phyloP scores from a whole-genome alignment of 2,113 vertebrate species.

The Ascaphus truei region DNA sequence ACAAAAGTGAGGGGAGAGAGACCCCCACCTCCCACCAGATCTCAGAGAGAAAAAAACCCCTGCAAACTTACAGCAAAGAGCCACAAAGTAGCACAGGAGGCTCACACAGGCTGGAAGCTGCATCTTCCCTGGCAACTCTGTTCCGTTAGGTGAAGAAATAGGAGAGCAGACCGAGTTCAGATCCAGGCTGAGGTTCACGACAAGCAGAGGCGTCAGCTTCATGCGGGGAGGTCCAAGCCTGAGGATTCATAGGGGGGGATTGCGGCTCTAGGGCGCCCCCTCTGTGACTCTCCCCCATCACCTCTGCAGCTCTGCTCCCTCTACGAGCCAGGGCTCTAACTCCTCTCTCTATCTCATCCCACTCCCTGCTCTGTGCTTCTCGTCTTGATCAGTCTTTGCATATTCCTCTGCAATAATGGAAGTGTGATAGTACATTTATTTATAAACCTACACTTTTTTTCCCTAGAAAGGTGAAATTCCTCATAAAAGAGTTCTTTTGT shows the following conservation, averaged over 20 bases:
- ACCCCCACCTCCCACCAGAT: not conserved
- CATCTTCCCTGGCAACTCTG: slow-evolving; percentile 9
- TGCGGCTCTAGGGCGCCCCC: slow-evolving; percentile 1
- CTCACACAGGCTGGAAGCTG: slow-evolving; percentile 4
- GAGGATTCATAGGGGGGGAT: not conserved
- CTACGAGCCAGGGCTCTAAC: no score
- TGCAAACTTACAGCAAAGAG: slow-evolving; percentile 50
- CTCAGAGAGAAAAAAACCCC: not conserved
- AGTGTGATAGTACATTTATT: not conserved
- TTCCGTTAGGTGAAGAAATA: not conserved
- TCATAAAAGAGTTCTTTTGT: no score
- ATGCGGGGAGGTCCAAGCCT: slow-evolving; percentile 1
- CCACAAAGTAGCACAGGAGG: slow-evolving; percentile 35
- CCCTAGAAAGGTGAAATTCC: no score
- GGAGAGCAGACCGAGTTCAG: not conserved
- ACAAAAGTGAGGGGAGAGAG: not conserved
- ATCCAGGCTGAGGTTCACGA: not conserved
- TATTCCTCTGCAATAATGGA: not conserved
- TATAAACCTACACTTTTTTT: not conserved
- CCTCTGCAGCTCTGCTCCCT: no score
- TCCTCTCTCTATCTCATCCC: no score
- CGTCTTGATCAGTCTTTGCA: no score
- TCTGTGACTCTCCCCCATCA: not conserved
- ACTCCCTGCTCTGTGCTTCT: no score
- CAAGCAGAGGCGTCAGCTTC: not conserved